A percentile compares a stretch with the other conserved stretches of the same genome.
Conservation (phyloP, 1,140 invertebrate species). For the Trichonephila clavipes region DNA sequence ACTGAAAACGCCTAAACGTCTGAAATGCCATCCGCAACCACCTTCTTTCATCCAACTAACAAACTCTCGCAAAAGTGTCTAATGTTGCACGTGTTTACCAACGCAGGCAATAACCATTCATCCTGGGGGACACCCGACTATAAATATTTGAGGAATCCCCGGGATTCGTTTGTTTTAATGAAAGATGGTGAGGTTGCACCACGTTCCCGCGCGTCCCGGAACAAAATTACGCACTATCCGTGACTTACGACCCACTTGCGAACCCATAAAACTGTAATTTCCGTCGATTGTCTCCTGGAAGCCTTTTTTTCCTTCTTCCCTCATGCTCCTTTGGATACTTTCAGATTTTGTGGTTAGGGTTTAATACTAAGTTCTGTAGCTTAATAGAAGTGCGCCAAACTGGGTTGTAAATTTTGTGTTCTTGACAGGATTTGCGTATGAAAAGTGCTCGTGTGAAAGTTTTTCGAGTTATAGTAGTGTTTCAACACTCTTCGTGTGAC, state of each 20-base stretch:
- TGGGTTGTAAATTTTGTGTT: not conserved
- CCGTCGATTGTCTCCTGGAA: not conserved
- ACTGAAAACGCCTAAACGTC: not conserved
- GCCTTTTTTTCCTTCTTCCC: not conserved
- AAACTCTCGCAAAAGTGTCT: slow-evolving; percentile 54
- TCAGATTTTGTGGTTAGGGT: not conserved
- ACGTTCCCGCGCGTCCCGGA: slow-evolving; percentile 23
- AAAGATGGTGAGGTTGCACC: slow-evolving; percentile 56
- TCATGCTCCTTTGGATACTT: not conserved
- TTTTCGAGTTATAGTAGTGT: not conserved
- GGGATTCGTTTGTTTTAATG: slow-evolving; percentile 72
- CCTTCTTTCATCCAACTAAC: not conserved
- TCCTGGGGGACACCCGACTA: slow-evolving; percentile 50
- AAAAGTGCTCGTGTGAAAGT: not conserved
- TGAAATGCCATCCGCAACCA: not conserved
- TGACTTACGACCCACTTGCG: slow-evolving; percentile 60
- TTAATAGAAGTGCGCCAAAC: slow-evolving; percentile 3
- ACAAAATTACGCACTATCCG: slow-evolving; percentile 40
- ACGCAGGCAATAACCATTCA: slow-evolving; percentile 63
- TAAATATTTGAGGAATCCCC: slow-evolving; percentile 60
- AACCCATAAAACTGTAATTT: slow-evolving; percentile 61
- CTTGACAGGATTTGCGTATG: not conserved
- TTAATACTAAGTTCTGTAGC: not conserved
- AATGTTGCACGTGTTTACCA: slow-evolving; percentile 71
- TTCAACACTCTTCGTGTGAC: not conserved